Conservation (phyloP, 1,140 invertebrate species). For the Cotesia typhae region DNA sequence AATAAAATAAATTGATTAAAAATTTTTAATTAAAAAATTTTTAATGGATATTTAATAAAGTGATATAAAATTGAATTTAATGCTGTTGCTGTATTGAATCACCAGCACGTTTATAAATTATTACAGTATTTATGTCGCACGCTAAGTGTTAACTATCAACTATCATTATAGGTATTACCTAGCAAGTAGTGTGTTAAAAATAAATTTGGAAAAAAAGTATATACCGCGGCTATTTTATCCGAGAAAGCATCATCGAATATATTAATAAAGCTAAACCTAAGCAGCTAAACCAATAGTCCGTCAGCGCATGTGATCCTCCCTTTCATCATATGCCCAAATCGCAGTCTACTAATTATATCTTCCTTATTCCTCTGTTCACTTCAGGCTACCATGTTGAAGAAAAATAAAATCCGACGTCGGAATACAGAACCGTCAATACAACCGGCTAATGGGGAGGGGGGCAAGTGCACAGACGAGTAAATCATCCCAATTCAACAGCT, state of each 20-base stretch:
- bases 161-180: constrained; percentile 3
- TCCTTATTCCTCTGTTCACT: constrained; percentile 65
- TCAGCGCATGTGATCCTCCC: constrained; percentile 59
- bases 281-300: constrained; percentile 49
- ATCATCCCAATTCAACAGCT: constrained; percentile 53
- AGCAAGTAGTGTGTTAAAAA: no score
- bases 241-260: constrained; percentile 26
- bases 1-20: no score
- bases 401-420: constrained; percentile 93
- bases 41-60: not conserved
- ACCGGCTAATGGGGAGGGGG: constrained; percentile 73
- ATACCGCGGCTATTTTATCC: constrained; percentile 28
- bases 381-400: constrained; percentile 91
- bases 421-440: constrained; percentile 86
- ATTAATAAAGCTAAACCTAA: not conserved
- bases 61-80: not conserved
- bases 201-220: no score
- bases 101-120: no score
- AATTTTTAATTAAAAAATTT: not conserved
- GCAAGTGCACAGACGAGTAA: constrained; percentile 70
- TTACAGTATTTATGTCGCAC: not conserved
- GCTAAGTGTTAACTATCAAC: not conserved
- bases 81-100: no score
- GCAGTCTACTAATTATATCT: constrained; percentile 58
- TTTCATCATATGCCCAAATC: constrained; percentile 44